Conservation (phyloP, 2,888 invertebrate species). For the Epicampocera succincta region DNA sequence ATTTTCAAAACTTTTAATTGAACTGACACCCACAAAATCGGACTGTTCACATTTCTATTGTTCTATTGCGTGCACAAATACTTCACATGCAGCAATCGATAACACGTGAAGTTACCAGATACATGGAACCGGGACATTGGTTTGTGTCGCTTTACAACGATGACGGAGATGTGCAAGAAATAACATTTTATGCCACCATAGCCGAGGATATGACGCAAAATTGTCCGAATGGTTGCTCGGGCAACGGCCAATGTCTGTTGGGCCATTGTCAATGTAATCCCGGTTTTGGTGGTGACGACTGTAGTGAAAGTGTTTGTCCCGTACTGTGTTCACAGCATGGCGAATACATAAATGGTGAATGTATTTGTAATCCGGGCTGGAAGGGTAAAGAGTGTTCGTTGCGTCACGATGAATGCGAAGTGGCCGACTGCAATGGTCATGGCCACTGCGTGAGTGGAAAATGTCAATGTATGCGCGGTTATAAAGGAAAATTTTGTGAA, state of each 20-base stretch:
- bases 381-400: slow-evolving; percentile 98
- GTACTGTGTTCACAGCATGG: slow-evolving; percentile 98
- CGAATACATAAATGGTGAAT: slow-evolving; percentile 97
- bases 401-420: slow-evolving; percentile 97
- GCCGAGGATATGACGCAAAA: slow-evolving; percentile 97
- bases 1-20: slow-evolving; percentile 50
- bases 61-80: not conserved
- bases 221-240: slow-evolving; percentile 97
- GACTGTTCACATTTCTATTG: slow-evolving; percentile 34
- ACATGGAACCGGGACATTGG: slow-evolving; percentile 98
- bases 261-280: slow-evolving; percentile 98
- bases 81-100: slow-evolving; percentile 85
- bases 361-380: slow-evolving; percentile 98
- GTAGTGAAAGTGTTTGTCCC: slow-evolving; percentile 98
- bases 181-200: slow-evolving; percentile 90
- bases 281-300: slow-evolving; percentile 97
- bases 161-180: slow-evolving; percentile 93
- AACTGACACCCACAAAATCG: slow-evolving; percentile 29
- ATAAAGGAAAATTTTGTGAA: slow-evolving; percentile 96
- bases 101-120: slow-evolving; percentile 95
- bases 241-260: slow-evolving; percentile 97
- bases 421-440: slow-evolving; percentile 97
- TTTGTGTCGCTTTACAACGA: slow-evolving; percentile 98
- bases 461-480: slow-evolving; percentile 96
- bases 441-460: slow-evolving; percentile 97